phyloP scores from a whole-genome alignment of 2,797 vertebrate species.

The Coregonus ussuriensis region DNA sequence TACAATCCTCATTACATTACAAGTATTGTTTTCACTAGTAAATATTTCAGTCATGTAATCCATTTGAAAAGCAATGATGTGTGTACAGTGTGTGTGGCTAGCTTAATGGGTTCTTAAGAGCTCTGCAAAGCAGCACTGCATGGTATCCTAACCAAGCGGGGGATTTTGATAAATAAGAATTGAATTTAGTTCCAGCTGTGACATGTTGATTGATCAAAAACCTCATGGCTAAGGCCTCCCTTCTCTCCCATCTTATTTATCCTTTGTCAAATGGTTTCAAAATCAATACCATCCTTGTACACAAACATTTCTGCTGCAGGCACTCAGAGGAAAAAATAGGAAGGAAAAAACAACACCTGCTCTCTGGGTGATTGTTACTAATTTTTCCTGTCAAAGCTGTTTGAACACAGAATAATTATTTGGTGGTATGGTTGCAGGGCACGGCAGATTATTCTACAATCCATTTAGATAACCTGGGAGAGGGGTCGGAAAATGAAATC shows the following conservation, averaged over 20 bases:
- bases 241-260: constrained; percentile 93
- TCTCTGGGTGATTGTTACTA: constrained; percentile 84
- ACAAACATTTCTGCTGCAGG: constrained; percentile 84
- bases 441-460: constrained; percentile 83
- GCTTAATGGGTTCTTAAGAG: constrained; percentile 54
- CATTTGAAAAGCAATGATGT: constrained; percentile 62
- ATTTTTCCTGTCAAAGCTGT: constrained; percentile 91
- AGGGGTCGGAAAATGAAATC: constrained; percentile 74
- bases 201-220: constrained; percentile 99
- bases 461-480: constrained; percentile 81
- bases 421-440: constrained; percentile 79
- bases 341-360: constrained; percentile 81
- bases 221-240: constrained; percentile 93
- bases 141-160: constrained; percentile 79
- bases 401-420: constrained; percentile 86
- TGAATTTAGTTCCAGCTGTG: constrained; percentile 94
- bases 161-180: constrained; percentile 98
- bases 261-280: constrained; percentile 92
- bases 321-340: constrained; percentile 50
- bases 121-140: constrained; percentile 52
- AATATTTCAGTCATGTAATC: constrained; percentile 70
- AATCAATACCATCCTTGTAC: constrained; percentile 94
- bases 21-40: constrained; percentile 62
- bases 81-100: constrained; percentile 47
- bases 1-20: constrained; percentile 33